A percentile compares a stretch with the other conserved stretches of the same genome.
phyloP scores from a whole-genome alignment of 2,888 invertebrate genomes.

The Priocnemis perturbator region DNA sequence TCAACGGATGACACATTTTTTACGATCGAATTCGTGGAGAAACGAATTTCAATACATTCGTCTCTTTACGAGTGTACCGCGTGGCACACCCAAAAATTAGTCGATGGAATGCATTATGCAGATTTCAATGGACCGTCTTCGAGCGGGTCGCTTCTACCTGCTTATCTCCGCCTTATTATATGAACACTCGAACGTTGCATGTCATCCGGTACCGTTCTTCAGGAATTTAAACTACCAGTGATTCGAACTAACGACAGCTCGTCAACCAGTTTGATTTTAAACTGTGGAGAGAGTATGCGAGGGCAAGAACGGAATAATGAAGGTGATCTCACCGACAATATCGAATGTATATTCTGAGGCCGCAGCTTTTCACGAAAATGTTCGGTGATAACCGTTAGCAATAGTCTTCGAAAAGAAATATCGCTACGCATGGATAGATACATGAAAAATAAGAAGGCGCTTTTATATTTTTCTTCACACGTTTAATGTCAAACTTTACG shows the following conservation, averaged over 20 bases:
- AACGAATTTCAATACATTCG: too few species aligned
- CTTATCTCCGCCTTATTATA: slow-evolving; percentile 38
- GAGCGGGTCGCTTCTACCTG: slow-evolving; percentile 17
- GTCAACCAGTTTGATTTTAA: slow-evolving; percentile 23
- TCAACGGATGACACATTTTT: too few species aligned
- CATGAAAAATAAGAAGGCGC: too few species aligned
- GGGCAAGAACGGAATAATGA: too few species aligned
- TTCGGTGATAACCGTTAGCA: too few species aligned
- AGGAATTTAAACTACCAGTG: slow-evolving; percentile 17
- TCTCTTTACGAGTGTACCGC: neutral
- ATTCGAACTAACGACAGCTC: slow-evolving; percentile 30
- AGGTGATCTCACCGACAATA: slow-evolving; percentile 12
- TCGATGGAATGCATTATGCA: slow-evolving; percentile 43
- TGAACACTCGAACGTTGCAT: slow-evolving; percentile 31
- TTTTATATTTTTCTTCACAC: too few species aligned
- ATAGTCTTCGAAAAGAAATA: too few species aligned
- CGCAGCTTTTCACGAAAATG: slow-evolving; percentile 35
- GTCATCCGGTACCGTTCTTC: slow-evolving; percentile 44
- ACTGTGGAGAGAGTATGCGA: slow-evolving; percentile 6
- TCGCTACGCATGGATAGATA: too few species aligned
- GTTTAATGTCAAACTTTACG: too few species aligned
- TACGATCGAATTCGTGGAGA: too few species aligned
- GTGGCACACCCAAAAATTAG: slow-evolving; percentile 32
- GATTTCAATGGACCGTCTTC: slow-evolving; percentile 24
- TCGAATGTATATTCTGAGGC: slow-evolving; percentile 31